Evolutionary conservation across 2,113 vertebrate genomes (phyloP), one percentile per base, ranked within the genome.

Genomic region (Circaetus cinerascens): DNA sequence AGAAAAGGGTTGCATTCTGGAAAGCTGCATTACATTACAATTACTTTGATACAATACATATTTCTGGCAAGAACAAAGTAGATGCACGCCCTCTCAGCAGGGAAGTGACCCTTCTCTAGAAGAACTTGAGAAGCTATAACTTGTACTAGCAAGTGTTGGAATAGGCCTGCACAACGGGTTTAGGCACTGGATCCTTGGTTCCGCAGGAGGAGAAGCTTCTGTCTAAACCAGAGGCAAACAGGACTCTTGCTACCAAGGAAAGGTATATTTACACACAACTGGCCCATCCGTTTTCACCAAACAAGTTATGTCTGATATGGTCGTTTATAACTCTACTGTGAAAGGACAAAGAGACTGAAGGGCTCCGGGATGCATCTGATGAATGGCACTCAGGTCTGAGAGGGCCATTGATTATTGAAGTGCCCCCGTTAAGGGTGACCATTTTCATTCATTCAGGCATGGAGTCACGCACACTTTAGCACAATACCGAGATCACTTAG

Each of bases 11-110:
- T 60, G 27, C 32, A 15, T 80, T 86, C 71, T 53, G 72, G 50
- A 94, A 96, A 90, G 56, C n/a, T 46, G 30, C 1, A 0, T 83
- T 73, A 17, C 0, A 0, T 60, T 78, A 30, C 0, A 0, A 40
- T 38, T 27, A 30, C 48, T 59, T n/a, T 34, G 51, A 32, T 75
- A 34, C 32, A 56, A 41, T 15, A 43, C 5, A 1, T 19, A 25
- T 36, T 72, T 45, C 71, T 50, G 51, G n/a, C 14, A 38, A 63
- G 13, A 88, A 43, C 62, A 53, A 85, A 60, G 46, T 9, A 64
- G 50, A 57, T 46, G 26, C 23, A 36, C 0, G 0, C 16, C 40
- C 9, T 90, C 25, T 50, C 32, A 60, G 73, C 36, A 62, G 12
- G 23, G 38, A 81, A 77, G 46, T 26, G n/a, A 43, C n/a, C 43